Conservation (phyloP, 2,113 vertebrate genomes). For the Spheniscus mendiculus region DNA sequence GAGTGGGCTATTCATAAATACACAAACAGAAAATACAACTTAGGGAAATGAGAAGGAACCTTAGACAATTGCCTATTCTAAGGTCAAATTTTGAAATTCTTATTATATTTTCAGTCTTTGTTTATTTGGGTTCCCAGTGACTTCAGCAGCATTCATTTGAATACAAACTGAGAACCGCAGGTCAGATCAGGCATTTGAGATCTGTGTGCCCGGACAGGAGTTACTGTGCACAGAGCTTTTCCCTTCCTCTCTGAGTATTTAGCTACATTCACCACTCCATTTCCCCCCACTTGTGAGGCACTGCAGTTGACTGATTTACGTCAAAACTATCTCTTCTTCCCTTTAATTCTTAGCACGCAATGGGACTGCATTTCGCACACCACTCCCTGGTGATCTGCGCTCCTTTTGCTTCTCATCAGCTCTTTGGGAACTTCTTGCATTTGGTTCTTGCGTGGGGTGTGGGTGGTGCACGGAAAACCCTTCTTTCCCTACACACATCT, state of each 20-base stretch:
- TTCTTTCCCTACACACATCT: constrained; percentile 18
- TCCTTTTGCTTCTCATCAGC: constrained; percentile 39
- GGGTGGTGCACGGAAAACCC: constrained; percentile 1
- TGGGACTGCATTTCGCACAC: not conserved
- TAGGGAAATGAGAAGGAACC: not conserved
- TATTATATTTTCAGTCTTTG: not conserved
- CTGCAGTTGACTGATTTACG: not conserved
- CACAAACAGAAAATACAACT: not conserved
- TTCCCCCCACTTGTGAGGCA: not conserved
- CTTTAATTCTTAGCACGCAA: not conserved
- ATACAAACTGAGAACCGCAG: not conserved
- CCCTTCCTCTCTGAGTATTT: not conserved
- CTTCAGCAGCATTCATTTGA: not conserved
- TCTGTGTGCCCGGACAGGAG: not conserved
- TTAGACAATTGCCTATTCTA: not conserved
- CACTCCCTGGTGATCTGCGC: not conserved
- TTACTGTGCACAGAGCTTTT: not conserved
- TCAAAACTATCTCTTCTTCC: not conserved
- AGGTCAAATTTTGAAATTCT: not conserved
- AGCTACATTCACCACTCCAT: not conserved
- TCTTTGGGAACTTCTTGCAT: not conserved
- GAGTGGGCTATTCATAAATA: not conserved
- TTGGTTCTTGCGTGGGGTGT: not conserved
- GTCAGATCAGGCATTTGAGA: not conserved
- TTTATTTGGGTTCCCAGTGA: not conserved